Evolutionary conservation across 2,888 invertebrate species (phyloP).

Genomic region (Rhamnusium bicolor): DNA sequence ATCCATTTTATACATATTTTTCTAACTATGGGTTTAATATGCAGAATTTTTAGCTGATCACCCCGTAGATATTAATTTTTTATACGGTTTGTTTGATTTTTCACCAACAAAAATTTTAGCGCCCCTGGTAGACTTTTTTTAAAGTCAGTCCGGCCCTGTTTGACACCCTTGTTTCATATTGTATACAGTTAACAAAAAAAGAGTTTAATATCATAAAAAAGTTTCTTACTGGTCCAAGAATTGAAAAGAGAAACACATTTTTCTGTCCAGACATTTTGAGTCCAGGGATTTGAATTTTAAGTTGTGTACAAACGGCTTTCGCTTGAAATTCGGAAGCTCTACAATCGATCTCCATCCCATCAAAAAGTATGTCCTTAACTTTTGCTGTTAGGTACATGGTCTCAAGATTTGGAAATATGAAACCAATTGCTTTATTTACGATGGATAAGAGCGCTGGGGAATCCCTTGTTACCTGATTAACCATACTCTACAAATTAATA

Average conservation of each 20-base stretch:
- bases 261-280: constrained; percentile 72
- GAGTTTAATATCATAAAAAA: background rate
- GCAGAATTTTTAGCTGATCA: too few relatives aligned
- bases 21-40: too few relatives aligned
- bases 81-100: too few relatives aligned
- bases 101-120: too few relatives aligned
- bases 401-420: constrained; percentile 78
- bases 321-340: constrained; percentile 82
- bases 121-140: too few relatives aligned
- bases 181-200: background rate
- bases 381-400: constrained; percentile 77
- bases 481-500: constrained; percentile 72
- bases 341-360: constrained; percentile 83
- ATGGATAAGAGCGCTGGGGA: constrained; percentile 80
- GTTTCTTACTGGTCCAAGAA: constrained; percentile 80
- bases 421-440: constrained; percentile 79
- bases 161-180: too few relatives aligned
- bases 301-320: constrained; percentile 80
- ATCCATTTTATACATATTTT: too few relatives aligned
- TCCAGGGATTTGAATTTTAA: constrained; percentile 78
- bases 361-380: constrained; percentile 82
- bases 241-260: constrained; percentile 80
- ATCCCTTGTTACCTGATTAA: constrained; percentile 74
- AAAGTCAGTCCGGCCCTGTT: too few relatives aligned
- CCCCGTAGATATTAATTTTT: too few relatives aligned